Base-by-base conservation (phyloP, 2,113 vertebrate species). In the Pimephales promelas region DNA sequence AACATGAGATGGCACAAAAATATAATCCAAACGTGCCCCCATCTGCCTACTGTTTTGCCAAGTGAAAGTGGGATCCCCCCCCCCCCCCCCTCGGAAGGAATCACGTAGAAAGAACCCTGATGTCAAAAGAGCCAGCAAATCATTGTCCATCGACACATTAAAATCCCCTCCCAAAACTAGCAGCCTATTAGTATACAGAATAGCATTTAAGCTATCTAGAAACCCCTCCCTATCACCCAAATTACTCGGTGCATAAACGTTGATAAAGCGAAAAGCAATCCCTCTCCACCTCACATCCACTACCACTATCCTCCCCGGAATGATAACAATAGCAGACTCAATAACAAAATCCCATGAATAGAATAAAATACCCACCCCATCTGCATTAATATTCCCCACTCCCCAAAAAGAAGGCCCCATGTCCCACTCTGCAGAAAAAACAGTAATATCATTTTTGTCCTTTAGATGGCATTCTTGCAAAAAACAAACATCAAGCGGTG, bases 201-300 rank as follows among this genome's bases (percentile, higher is more conserved):
- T 0, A 3, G 18, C 2, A 2, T 7, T 3, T 18, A 54, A 0
- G 20, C 5, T 54, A 2, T 22, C 16, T 1, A 22, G 2, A 20
- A 54, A 22, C 0, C 52, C 52, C 18, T 22, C 18, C 6, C 52
- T 54, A 0, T 54, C 18, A 0, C 52, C 52, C 52, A 54, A 20
- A 0, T 54, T 54, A 54, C 54, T 56, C 0, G 7, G 54, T 0
- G 6, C 20, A 9, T 56, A 22, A 56, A 22, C 20, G 9, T 56
- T 56, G 0, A 56, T 8, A 56, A 56, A 56, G 0, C 54, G 20
- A 56, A 56, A 22, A 9, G 54, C 18, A 1, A 22, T 3, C 54
- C 54, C 54, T 2, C 54, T 56, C 54, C 54, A 56, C 2, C 20
- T 56, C 2, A 8, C 20, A 0, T 56, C 54, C 1, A 56, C 2